Conservation (phyloP, 1,140 invertebrate genomes). For the Brachionus rubens region DNA sequence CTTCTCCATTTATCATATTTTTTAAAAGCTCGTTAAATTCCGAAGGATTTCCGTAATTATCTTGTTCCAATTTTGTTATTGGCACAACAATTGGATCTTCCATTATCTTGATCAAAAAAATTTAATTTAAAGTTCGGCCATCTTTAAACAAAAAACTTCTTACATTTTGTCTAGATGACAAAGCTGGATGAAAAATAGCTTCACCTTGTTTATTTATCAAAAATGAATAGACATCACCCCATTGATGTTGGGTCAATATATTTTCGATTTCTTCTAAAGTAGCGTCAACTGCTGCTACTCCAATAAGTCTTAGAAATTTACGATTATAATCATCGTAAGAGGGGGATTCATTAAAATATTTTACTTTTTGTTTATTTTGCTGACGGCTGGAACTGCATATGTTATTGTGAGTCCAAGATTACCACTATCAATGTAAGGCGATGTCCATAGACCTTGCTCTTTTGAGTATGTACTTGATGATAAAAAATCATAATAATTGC, state of each 20-base stretch:
- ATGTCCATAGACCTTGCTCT: constrained; percentile 58
- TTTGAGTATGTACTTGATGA: constrained; percentile 56
- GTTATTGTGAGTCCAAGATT: constrained; percentile 61
- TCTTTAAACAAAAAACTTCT: not conserved
- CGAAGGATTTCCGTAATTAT: constrained; percentile 55
- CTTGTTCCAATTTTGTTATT: constrained; percentile 59
- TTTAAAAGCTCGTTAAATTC: constrained; percentile 56
- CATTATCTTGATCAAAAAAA: constrained; percentile 52
- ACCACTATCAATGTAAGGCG: constrained; percentile 60
- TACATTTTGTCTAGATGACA: constrained; percentile 58
- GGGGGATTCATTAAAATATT: too few species aligned
- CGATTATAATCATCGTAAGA: too few species aligned
- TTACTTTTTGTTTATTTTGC: constrained; percentile 54
- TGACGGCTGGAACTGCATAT: constrained; percentile 58
- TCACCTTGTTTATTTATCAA: constrained; percentile 61
- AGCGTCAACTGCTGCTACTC: constrained; percentile 61
- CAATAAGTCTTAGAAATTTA: constrained; percentile 56
- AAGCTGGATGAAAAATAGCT: constrained; percentile 60
- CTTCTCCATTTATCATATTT: constrained; percentile 56
- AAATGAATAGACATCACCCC: constrained; percentile 61
- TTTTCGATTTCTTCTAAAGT: constrained; percentile 62
- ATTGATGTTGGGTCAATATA: constrained; percentile 59
- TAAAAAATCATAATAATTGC: constrained; percentile 61
- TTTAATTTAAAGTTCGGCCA: not conserved
- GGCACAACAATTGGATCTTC: constrained; percentile 62